Conservation (phyloP, 1,140 invertebrate genomes). For the Brachionus rubens region DNA sequence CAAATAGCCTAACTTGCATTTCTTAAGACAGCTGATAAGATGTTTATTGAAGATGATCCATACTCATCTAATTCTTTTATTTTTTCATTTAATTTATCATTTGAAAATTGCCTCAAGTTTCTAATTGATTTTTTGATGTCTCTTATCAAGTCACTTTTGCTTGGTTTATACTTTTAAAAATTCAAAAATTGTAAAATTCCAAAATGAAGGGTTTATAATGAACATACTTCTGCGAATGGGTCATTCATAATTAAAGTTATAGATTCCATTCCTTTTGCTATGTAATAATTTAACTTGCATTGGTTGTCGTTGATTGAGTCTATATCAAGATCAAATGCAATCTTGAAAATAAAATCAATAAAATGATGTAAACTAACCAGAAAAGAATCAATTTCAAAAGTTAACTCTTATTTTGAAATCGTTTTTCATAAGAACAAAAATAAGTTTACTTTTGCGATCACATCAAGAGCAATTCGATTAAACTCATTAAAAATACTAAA, state of each 20-base stretch:
- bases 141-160: neutral
- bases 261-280: neutral
- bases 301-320: constrained; percentile 1
- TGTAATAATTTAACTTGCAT: neutral
- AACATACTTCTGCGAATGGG: constrained; percentile 1
- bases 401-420: too few species aligned
- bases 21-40: neutral
- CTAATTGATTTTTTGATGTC: neutral
- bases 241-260: neutral
- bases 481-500: constrained; percentile 5
- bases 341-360: neutral
- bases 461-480: constrained; percentile 17
- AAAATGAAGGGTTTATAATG: neutral
- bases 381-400: too few species aligned
- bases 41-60: neutral
- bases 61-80: neutral
- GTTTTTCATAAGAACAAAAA: too few species aligned
- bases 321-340: constrained; percentile 17
- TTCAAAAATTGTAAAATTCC: neutral
- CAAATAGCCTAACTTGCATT: neutral
- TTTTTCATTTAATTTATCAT: neutral
- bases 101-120: constrained; percentile 29
- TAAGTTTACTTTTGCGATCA: constrained; percentile 2
- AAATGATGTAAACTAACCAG: neutral
- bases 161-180: neutral